phyloP scores from a whole-genome alignment of 2,797 vertebrate genomes.

The Staurois parvus region DNA sequence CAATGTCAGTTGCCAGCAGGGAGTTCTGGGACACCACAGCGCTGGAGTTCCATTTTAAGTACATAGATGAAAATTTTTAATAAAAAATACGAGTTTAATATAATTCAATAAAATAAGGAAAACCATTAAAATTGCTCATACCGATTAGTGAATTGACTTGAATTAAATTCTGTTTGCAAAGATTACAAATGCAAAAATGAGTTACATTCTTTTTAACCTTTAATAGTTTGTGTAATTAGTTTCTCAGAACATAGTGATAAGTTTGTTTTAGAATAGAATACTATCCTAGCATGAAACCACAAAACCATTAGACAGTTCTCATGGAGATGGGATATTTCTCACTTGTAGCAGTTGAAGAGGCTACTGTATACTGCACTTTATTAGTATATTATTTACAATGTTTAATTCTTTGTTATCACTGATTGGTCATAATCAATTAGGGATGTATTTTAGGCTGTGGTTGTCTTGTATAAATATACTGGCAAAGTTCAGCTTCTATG shows the following conservation, averaged over 20 bases:
- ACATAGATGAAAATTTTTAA: too few species aligned
- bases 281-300: conserved; percentile 17
- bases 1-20: too few species aligned
- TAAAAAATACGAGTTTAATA: too few species aligned
- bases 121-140: too few species aligned
- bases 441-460: conserved; percentile 83
- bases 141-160: too few species aligned
- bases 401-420: conserved; percentile 82
- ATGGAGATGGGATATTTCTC: conserved; percentile 74
- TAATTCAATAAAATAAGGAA: too few species aligned
- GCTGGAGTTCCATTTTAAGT: too few species aligned
- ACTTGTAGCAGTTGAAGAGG: conserved; percentile 70
- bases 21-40: too few species aligned
- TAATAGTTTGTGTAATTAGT: background rate
- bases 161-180: too few species aligned
- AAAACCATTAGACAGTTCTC: conserved; percentile 71
- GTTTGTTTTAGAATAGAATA: background rate
- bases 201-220: background rate
- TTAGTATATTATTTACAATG: conserved; percentile 75
- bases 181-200: too few species aligned
- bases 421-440: conserved; percentile 96
- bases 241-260: too few species aligned
- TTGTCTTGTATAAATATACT: conserved; percentile 90
- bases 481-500: conserved; percentile 89
- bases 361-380: conserved; percentile 74